Base-by-base conservation (phyloP, 2,797 vertebrate species). In the Miichthys miiuy region DNA sequence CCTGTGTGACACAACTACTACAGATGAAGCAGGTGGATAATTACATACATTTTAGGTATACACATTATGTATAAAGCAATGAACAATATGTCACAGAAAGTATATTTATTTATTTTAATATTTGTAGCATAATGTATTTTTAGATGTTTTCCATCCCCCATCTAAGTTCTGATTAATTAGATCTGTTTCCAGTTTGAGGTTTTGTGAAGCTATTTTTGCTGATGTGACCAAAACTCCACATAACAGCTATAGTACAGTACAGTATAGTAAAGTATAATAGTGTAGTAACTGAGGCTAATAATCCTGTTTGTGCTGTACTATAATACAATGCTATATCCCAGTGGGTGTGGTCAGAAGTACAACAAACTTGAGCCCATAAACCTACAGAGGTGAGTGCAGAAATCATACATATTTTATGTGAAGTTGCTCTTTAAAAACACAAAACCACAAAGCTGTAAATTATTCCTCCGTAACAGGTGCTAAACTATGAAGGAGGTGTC, bases 151-250 rank as follows among this genome's bases (percentile, higher is more conserved):
- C 25, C 17, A 2, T 9, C 23, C n/a, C 8, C 41, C 18, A 38
- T 46, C 11, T 50, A 25, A 4, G 44, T 21, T 52, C 17, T 25
- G 27, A 14, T 7, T 62, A n/a, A 48, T 63, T 47, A 44, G 3
- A 30, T 34, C 27, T 63, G 30, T 20, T 46, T 60, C 38, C 20
- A 51, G 17, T 47, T 62, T 48, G 14, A 38, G 54, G 55, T 48
- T 55, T 14, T 30, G 4, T 7, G 30, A 1, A 54, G 50, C 6
- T 34, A 38, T 60, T 25, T 57, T 52, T 52, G 42, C 30, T 68
- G 51, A 57, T 23, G 41, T 44, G 51, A 79, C 44, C 23, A 68
- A 21, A 73, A 42, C 44, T 18, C 27, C 6, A 17, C 60, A 60
- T 23, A 38, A 38, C 8, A 38, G 7, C 34, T 38, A 38, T 34